Conservation (phyloP, 2,797 vertebrate species). For the Poecile montanus region DNA sequence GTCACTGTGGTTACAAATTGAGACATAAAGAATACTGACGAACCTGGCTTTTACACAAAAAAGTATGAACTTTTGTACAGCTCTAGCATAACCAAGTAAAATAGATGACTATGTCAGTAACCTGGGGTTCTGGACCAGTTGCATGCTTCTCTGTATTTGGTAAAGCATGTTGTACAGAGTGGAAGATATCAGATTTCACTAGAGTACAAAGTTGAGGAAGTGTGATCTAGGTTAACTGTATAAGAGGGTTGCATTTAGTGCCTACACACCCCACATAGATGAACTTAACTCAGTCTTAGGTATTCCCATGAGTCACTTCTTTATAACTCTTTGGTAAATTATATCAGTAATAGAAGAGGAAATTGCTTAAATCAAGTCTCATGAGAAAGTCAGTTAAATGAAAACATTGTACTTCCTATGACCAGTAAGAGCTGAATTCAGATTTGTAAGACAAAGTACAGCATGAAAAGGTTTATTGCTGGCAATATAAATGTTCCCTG, state of each 20-base stretch:
- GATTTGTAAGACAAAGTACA: constrained; percentile 36
- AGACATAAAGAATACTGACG: background rate
- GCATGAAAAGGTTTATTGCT: constrained; percentile 37
- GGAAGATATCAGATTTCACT: background rate
- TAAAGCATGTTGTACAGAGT: background rate
- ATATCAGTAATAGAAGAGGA: background rate
- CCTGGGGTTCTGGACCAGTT: background rate
- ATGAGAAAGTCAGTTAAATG: constrained; percentile 49
- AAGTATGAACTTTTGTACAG: background rate
- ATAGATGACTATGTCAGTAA: background rate
- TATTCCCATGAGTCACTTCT: constrained; percentile 2
- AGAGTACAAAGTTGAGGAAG: background rate
- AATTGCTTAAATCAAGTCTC: constrained; percentile 48
- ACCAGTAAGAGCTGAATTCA: background rate
- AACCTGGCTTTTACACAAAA: background rate
- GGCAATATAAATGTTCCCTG: constrained; percentile 32
- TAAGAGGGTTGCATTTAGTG: background rate
- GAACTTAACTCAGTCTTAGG: constrained; percentile 11
- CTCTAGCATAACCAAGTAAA: background rate
- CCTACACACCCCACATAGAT: background rate
- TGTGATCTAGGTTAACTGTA: background rate
- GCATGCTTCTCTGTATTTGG: background rate
- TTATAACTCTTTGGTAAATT: constrained; percentile 49
- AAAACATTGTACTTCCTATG: background rate
- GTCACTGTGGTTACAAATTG: background rate